Evolutionary conservation across 2,113 vertebrate species (phyloP).

Genomic region (Greenwoodochromis staneri): DNA sequence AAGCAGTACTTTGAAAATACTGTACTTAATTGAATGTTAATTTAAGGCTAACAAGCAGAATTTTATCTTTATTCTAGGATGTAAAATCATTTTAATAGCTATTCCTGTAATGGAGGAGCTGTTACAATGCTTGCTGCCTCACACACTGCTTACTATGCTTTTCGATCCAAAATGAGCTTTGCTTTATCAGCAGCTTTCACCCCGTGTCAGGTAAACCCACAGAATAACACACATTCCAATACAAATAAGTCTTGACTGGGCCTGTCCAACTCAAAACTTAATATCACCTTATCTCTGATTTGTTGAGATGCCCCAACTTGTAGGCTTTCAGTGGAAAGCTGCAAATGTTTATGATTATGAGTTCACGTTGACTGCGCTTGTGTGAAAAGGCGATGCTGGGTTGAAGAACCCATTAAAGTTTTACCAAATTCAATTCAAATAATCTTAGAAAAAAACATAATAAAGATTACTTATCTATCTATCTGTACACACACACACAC

Average conservation of each 20-base stretch:
- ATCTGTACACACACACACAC: neutral
- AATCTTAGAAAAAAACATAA: neutral
- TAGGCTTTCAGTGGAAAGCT: neutral
- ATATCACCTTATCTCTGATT: neutral
- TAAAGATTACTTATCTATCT: neutral
- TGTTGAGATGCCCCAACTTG: neutral
- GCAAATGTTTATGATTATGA: neutral
- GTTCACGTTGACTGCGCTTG: neutral
- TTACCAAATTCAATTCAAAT: neutral
- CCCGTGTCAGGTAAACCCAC: neutral
- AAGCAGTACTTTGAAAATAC: neutral
- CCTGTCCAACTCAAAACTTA: neutral
- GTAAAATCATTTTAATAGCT: neutral
- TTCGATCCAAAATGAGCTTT: neutral
- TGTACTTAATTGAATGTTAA: neutral
- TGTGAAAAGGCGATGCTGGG: neutral
- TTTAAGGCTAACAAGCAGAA: neutral
- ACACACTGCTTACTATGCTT: neutral
- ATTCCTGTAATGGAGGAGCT: neutral
- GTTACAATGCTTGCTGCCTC: neutral
- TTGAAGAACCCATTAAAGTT: conserved; percentile 20
- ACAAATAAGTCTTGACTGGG: neutral
- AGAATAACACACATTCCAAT: neutral
- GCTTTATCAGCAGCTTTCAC: neutral
- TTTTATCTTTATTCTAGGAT: neutral